Conservation (phyloP, 2,113 vertebrate species). For the Enhydra lutris region DNA sequence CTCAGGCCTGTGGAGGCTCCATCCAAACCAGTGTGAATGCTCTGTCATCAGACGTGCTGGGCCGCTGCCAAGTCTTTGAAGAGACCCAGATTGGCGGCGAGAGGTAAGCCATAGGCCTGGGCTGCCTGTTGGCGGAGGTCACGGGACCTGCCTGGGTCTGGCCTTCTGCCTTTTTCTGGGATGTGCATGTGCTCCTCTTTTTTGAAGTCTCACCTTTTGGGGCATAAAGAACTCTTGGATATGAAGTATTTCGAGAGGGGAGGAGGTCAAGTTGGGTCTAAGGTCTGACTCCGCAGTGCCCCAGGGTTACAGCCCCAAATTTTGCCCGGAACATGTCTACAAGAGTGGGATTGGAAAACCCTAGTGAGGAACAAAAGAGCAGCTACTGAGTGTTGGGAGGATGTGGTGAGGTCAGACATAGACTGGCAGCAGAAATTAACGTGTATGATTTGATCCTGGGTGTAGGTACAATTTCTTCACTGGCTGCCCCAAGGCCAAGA, state of each 20-base stretch:
- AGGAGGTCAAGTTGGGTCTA: background rate
- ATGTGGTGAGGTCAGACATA: background rate
- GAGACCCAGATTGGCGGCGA: slow-evolving; percentile 97
- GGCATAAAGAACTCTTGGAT: background rate
- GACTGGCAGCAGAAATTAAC: background rate
- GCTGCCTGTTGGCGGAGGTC: background rate
- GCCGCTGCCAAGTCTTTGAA: slow-evolving; percentile 94
- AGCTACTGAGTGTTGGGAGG: background rate
- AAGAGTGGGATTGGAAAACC: background rate
- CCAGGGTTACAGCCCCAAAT: background rate
- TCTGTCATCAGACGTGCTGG: slow-evolving; percentile 90
- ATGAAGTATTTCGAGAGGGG: background rate
- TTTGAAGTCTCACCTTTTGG: background rate
- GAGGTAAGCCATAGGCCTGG: slow-evolving; percentile 82
- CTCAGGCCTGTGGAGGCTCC: slow-evolving; percentile 95
- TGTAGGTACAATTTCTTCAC: slow-evolving; percentile 96
- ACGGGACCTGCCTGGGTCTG: fast-evolving
- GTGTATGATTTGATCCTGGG: background rate
- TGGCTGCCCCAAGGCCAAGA: slow-evolving; percentile 95
- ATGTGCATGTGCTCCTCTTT: background rate
- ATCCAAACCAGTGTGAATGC: slow-evolving; percentile 95
- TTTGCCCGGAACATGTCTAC: background rate
- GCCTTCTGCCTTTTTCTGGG: background rate
- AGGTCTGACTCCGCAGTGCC: background rate
- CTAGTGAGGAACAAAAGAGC: background rate